These are phyloP conservation scores for Andrena dorsata DNA, from an alignment of 2,888 invertebrate genomes.

Conservation along the genomic window DNA sequence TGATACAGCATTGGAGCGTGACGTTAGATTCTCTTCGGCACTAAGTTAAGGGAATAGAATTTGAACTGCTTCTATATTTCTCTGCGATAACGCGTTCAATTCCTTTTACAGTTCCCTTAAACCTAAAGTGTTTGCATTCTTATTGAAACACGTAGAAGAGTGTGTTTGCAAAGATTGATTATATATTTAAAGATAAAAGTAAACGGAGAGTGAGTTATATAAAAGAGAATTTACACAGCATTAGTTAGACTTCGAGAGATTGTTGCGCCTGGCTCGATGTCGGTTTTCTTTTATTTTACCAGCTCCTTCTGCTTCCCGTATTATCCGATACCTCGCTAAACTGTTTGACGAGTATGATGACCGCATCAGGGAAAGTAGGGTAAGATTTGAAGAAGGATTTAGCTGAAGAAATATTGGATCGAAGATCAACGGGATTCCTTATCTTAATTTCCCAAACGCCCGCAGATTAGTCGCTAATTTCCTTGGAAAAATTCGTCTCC, in stretches of 20 bases:
- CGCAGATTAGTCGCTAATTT: constrained; percentile 22
- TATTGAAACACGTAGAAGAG: background rate
- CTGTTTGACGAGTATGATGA: background rate
- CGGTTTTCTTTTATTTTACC: background rate
- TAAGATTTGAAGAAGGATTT: background rate
- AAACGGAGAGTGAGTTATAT: background rate
- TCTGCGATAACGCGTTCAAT: background rate
- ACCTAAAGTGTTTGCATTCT: background rate
- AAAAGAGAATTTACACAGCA: background rate
- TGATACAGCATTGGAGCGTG: no score
- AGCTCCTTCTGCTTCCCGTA: background rate
- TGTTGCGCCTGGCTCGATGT: background rate
- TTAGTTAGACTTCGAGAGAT: background rate
- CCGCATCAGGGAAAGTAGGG: background rate
- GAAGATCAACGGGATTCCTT: background rate
- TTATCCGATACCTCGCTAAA: background rate
- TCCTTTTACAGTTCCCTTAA: background rate
- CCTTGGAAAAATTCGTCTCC: constrained; percentile 14
- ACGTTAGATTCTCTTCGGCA: no score
- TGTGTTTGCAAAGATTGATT: background rate
- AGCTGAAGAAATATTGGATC: background rate
- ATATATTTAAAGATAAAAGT: background rate
- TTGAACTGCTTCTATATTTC: background rate
- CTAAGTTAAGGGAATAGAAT: background rate
- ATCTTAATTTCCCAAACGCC: constrained; percentile 14